Conservation (phyloP, 2,113 vertebrate genomes). For the Bufo bufo region DNA sequence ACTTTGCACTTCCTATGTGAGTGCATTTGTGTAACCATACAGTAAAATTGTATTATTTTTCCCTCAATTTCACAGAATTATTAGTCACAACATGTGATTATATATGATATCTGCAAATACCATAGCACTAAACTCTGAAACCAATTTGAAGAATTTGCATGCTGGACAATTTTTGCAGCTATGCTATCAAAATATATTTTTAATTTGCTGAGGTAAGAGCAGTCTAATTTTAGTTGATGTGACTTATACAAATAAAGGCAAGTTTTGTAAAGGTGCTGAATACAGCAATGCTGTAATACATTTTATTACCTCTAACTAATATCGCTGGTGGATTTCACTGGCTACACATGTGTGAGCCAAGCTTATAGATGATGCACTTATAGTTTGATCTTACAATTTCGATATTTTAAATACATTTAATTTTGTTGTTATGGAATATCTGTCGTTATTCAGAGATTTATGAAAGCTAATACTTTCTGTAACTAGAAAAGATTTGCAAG, state of each 20-base stretch:
- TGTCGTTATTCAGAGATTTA: background rate
- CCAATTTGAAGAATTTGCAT: constrained; percentile 41
- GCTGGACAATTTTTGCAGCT: constrained; percentile 28
- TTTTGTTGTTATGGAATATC: background rate
- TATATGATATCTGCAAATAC: constrained; percentile 34
- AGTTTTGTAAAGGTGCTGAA: constrained; percentile 16
- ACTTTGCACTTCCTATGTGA: constrained; percentile 6
- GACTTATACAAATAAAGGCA: constrained; percentile 31
- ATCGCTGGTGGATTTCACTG: background rate
- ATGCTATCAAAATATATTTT: constrained; percentile 22
- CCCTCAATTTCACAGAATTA: constrained; percentile 19
- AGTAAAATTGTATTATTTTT: constrained; percentile 30
- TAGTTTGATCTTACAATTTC: background rate
- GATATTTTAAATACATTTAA: background rate
- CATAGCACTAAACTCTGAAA: constrained; percentile 24
- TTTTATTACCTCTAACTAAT: background rate
- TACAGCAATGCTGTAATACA: background rate
- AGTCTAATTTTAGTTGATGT: constrained; percentile 21
- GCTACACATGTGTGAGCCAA: background rate
- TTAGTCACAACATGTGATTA: constrained; percentile 44
- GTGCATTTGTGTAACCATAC: background rate
- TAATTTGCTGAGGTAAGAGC: constrained; percentile 27
- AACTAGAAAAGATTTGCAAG: background rate
- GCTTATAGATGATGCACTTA: background rate
- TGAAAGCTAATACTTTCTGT: background rate